Conservation (phyloP, 2,113 vertebrate species). For the Phocoena phocoena region DNA sequence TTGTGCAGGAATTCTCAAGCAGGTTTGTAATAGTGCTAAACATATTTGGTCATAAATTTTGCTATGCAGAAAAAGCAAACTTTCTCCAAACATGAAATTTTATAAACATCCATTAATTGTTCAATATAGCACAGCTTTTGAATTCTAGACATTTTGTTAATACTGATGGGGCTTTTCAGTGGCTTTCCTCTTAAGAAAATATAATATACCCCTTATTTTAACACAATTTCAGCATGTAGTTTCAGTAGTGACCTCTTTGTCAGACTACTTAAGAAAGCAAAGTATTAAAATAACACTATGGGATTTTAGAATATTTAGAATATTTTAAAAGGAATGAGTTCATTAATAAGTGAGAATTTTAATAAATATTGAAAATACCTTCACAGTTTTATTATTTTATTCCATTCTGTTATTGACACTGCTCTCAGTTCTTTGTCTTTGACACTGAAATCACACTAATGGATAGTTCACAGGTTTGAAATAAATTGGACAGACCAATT, state of each 20-base stretch:
- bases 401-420: neutral
- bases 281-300: neutral
- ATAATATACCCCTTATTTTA: neutral
- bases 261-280: neutral
- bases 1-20: constrained; percentile 63
- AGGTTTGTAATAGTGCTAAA: constrained; percentile 66
- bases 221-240: neutral
- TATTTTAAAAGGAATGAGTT: neutral
- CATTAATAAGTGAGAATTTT: neutral
- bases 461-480: neutral
- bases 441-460: neutral
- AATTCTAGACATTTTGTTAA: constrained; percentile 47
- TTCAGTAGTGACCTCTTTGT: constrained; percentile 5
- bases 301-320: neutral
- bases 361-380: neutral
- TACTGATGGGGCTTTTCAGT: neutral
- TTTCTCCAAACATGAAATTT: constrained; percentile 64
- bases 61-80: constrained; percentile 63
- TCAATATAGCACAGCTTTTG: constrained; percentile 31
- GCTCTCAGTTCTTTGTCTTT: neutral
- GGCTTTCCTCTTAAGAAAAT: neutral
- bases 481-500: neutral
- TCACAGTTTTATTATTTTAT: neutral
- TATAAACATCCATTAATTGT: constrained; percentile 68
- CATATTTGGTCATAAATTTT: constrained; percentile 69